Conservation (phyloP, 2,797 vertebrate genomes). For the Hemibagrus guttatus region DNA sequence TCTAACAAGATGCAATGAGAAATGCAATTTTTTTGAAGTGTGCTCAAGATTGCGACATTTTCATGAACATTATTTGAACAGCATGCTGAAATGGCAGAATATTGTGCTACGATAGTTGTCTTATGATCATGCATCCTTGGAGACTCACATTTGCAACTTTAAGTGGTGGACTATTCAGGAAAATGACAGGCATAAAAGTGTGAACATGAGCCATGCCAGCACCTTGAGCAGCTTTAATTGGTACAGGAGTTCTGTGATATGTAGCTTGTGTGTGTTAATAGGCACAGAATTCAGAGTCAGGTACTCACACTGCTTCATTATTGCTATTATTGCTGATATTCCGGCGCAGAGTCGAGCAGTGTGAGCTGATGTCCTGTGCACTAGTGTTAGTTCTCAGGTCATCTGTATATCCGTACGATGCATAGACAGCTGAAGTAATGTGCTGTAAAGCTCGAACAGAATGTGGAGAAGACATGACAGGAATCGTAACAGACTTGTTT, state of each 20-base stretch:
- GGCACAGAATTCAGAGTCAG: slow-evolving; percentile 2
- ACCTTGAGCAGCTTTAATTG: slow-evolving; percentile 9
- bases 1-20: too few species aligned
- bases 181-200: not conserved
- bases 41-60: not conserved
- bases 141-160: not conserved
- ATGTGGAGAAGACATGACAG: not conserved
- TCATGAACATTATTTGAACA: not conserved
- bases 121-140: not conserved
- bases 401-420: not conserved
- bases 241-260: not conserved
- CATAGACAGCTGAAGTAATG: not conserved
- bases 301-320: not conserved
- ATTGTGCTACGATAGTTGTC: not conserved
- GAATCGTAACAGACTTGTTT: not conserved
- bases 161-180: slow-evolving; percentile 9
- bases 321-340: slow-evolving; percentile 7
- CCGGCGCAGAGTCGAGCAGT: not conserved
- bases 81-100: not conserved
- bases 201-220: slow-evolving; percentile 16
- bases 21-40: not conserved
- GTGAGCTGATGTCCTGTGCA: not conserved
- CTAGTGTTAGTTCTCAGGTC: not conserved
- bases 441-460: not conserved
- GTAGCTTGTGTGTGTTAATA: slow-evolving; percentile 11